Evolutionary conservation across 2,797 vertebrate genomes (phyloP).

Genomic region (Parotocinclus haroldoi): DNA sequence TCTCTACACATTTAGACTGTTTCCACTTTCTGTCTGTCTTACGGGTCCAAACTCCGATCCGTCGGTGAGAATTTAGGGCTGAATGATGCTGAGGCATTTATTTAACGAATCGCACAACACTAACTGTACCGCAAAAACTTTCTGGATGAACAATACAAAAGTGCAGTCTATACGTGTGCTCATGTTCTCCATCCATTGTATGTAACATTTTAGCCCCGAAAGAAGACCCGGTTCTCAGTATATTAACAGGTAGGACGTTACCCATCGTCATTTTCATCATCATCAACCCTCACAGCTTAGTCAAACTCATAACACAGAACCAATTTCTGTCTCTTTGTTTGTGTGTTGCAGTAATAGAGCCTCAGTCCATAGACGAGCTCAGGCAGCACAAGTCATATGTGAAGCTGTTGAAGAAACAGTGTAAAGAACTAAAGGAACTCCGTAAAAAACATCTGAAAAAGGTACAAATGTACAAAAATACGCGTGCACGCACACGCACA

Average conservation of each 20-base stretch:
- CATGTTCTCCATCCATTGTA: constrained; percentile 4
- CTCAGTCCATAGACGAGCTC: constrained; percentile 70
- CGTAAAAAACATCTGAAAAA: constrained; percentile 82
- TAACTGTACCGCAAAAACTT: neutral
- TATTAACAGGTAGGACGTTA: constrained; percentile 44
- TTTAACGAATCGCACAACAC: constrained; percentile 3
- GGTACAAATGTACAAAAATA: too few species aligned
- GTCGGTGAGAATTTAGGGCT: too few species aligned
- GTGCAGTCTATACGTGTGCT: constrained; percentile 7
- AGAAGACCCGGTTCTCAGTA: constrained; percentile 45
- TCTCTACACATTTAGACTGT: neutral
- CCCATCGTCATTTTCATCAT: constrained; percentile 26
- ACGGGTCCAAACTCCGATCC: too few species aligned
- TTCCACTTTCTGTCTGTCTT: too few species aligned
- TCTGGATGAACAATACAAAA: too few species aligned
- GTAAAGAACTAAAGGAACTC: constrained; percentile 80
- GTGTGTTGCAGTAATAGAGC: constrained; percentile 52
- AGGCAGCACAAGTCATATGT: constrained; percentile 73
- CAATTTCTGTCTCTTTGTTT: constrained; percentile 1
- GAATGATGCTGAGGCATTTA: too few species aligned
- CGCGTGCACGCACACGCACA: too few species aligned
- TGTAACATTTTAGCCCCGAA: constrained; percentile 42
- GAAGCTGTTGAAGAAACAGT: constrained; percentile 80
- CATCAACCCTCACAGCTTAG: neutral
- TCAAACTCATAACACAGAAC: neutral